Evolutionary conservation across 2,797 vertebrate genomes (phyloP), one percentile per base, ranked within the genome.

Genomic region (Nannoperca obscura): DNA sequence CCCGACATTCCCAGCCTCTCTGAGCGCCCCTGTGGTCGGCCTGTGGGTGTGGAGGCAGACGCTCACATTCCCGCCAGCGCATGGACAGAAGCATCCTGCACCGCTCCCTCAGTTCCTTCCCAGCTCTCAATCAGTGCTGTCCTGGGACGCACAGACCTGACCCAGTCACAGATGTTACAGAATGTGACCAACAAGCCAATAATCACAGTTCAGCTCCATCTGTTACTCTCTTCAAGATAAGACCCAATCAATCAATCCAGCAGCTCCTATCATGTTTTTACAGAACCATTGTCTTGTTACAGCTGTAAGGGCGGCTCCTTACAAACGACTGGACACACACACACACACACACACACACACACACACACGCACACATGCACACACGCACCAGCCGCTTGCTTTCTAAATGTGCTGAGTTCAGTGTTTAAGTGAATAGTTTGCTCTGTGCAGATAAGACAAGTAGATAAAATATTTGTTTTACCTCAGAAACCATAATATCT

Each of bases 31-130:
- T 93, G 94, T 80, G 95, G 94, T 95, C 83, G 77, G 91, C 86
- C 87, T 81, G 92, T 94, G 94, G 93, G 91, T 90, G 93, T 90
- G 91, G 93, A 93, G 79, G 83, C 92, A 92, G 91, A 93, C 86
- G 80, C 74, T 91, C 91, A 81, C 90, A 92, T 92, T 93, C 92
- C 91, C 80, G 58, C 76, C 84, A 59, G 73, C 74, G 79, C 86
- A 65, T 64, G 71, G 83, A 88, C 84, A 77, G 78, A 90, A 88
- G 85, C 78, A 77, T 85, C 90, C 80, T 46, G 47, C 71, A 14
- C 87, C 50, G 62, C 76, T 81, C 87, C 78, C 72, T 85, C 71
- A 1, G 58, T 63, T 79, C 74, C 64, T 79, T 77, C 69, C 36
- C 61, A n/a, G 71, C 64, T 70, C 71, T 71, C 60, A 69, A 52